Conservation (phyloP, 2,888 invertebrate genomes). For the Eupithecia subumbrata region DNA sequence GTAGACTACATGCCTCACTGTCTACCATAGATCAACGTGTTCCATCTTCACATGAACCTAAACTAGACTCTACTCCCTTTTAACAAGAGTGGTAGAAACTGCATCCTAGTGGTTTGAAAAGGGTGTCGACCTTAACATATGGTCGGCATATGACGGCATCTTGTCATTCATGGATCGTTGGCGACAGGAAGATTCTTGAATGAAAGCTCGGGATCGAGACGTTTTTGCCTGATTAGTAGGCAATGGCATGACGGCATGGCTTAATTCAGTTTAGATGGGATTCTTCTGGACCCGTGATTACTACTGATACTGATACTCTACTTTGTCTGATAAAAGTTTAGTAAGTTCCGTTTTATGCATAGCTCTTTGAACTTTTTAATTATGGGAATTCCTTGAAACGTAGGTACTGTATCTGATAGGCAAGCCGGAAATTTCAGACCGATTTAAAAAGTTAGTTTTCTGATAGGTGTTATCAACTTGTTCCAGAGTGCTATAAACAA, state of each 20-base stretch:
- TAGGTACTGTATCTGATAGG: not conserved
- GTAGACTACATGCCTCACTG: slow-evolving; percentile 48
- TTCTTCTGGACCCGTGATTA: not conserved
- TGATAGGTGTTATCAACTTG: not conserved
- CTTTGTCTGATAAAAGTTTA: not conserved
- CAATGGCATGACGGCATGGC: not conserved
- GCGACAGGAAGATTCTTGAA: slow-evolving; percentile 32
- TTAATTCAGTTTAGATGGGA: not conserved
- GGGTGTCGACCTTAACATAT: slow-evolving; percentile 51
- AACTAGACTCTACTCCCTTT: slow-evolving; percentile 21
- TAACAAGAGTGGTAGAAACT: slow-evolving; percentile 17
- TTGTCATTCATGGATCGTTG: slow-evolving; percentile 42
- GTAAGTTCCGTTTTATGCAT: not conserved
- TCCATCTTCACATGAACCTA: slow-evolving; percentile 9
- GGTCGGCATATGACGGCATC: slow-evolving; percentile 44
- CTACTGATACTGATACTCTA: not conserved
- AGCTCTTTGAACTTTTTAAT: too few species aligned
- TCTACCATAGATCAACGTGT: slow-evolving; percentile 38
- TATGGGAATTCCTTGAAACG: not conserved
- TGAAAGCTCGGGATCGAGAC: slow-evolving; percentile 19
- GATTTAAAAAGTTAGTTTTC: not conserved
- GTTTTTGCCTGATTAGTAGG: slow-evolving; percentile 31
- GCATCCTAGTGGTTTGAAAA: slow-evolving; percentile 27
- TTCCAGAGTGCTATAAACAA: not conserved
- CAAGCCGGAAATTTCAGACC: not conserved